A percentile compares a stretch with the other conserved stretches of the same genome.
Evolutionary conservation across 2,888 invertebrate genomes (phyloP).

Genomic region (Idaea dimidiata): DNA sequence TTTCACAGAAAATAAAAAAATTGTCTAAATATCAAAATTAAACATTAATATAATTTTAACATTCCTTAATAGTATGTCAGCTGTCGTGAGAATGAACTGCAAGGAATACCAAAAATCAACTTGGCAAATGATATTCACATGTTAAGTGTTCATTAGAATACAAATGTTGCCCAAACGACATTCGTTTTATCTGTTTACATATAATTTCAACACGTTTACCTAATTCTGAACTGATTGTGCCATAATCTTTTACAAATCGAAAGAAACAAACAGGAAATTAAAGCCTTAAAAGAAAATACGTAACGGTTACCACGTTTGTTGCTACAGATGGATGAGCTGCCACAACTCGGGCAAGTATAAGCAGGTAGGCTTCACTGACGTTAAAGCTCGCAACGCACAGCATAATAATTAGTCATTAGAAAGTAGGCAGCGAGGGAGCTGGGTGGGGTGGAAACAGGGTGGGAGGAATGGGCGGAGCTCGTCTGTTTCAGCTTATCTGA

Average conservation of each 20-base stretch:
- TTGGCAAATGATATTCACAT: not conserved
- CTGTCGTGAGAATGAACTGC: not conserved
- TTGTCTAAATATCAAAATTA: not conserved
- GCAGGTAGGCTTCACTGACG: constrained; percentile 65
- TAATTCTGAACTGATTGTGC: not conserved
- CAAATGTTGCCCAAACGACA: not conserved
- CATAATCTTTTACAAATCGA: not conserved
- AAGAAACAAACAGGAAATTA: constrained; percentile 13
- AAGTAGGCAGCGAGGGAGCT: constrained; percentile 72
- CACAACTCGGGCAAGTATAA: constrained; percentile 52
- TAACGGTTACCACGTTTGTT: constrained; percentile 22
- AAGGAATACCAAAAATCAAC: not conserved
- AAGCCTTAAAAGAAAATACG: constrained; percentile 12
- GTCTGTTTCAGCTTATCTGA: constrained; percentile 81
- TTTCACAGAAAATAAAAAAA: not conserved
- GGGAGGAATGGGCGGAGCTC: constrained; percentile 67
- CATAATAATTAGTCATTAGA: constrained; percentile 82
- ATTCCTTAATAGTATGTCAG: not conserved
- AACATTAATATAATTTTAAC: not conserved
- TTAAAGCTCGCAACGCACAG: constrained; percentile 78
- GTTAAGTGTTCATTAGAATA: constrained; percentile 1
- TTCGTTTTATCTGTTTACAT: constrained; percentile 1
- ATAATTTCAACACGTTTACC: not conserved
- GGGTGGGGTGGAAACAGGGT: constrained; percentile 46
- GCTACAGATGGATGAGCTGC: constrained; percentile 55